phyloP scores from a whole-genome alignment of 2,113 vertebrate genomes.

The Mobula birostris region DNA sequence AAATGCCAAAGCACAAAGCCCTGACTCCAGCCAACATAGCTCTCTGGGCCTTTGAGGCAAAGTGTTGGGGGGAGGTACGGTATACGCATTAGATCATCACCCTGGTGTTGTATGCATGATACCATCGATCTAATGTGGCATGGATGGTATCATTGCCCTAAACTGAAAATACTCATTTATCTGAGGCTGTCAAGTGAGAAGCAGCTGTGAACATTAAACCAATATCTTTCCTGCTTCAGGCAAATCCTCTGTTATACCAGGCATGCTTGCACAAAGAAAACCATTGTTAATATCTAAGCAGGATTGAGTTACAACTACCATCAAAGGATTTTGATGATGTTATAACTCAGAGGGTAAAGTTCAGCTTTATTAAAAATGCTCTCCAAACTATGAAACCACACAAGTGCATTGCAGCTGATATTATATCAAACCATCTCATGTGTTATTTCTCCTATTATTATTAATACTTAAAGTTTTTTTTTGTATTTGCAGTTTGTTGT shows the following conservation, averaged over 20 bases:
- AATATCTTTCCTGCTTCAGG: slow-evolving; percentile 15
- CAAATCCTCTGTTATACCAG: not conserved
- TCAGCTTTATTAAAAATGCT: not conserved
- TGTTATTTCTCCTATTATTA: not conserved
- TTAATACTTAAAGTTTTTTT: no score
- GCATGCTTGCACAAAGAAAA: not conserved
- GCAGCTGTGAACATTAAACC: not conserved
- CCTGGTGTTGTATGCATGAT: no score
- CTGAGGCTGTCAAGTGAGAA: not conserved
- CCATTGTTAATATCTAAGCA: not conserved
- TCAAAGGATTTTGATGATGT: not conserved
- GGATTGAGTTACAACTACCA: not conserved
- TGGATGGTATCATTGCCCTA: not conserved
- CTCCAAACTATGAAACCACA: not conserved
- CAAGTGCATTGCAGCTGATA: not conserved
- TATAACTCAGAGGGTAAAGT: not conserved
- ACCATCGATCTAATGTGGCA: not conserved
- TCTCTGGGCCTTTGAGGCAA: no score
- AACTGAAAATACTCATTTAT: not conserved
- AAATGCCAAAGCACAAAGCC: no score
- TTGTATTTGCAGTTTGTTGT: no score
- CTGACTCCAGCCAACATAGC: no score
- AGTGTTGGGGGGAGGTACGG: no score
- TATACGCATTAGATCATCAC: no score
- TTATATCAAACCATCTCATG: not conserved